Percentiles rank a stretch among this genome's conserved stretches.
Conservation (phyloP, 2,113 vertebrate genomes). For the Corythoichthys haematopterus region DNA sequence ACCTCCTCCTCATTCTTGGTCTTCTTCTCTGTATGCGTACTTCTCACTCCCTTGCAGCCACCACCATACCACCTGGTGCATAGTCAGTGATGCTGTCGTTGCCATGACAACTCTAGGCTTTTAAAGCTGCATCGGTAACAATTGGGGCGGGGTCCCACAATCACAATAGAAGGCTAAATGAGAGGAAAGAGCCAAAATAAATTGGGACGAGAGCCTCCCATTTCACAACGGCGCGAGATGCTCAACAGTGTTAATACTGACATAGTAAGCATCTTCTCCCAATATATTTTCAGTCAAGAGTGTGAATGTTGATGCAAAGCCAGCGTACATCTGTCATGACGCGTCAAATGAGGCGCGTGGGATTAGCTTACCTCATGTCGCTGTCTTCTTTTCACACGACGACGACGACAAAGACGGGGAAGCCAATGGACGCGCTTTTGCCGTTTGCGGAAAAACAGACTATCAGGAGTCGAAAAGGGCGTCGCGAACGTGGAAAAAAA, state of each 20-base stretch:
- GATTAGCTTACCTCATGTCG: conserved; percentile 75
- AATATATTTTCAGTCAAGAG: not conserved
- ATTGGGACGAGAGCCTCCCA: not conserved
- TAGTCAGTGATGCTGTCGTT: conserved; percentile 55
- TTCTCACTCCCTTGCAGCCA: conserved; percentile 9
- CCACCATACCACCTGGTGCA: conserved; percentile 19
- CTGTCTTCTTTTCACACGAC: conserved; percentile 42
- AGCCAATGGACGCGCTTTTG: conserved; percentile 19
- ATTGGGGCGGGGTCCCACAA: conserved; percentile 42
- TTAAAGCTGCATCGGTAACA: conserved; percentile 27
- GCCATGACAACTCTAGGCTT: conserved; percentile 64
- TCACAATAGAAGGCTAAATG: conserved; percentile 35
- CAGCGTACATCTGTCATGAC: conserved; percentile 55
- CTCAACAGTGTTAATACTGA: not conserved
- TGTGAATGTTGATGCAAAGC: conserved; percentile 11
- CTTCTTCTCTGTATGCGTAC: not conserved
- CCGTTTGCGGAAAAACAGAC: not conserved
- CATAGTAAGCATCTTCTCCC: not conserved
- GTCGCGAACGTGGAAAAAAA: not conserved
- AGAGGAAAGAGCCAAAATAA: not conserved
- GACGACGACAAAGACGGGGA: conserved; percentile 38
- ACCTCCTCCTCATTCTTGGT: conserved; percentile 21
- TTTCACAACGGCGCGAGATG: not conserved
- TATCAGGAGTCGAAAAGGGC: not conserved
- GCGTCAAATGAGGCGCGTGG: conserved; percentile 54